These are phyloP conservation scores for Acipenser ruthenus DNA, from an alignment of 2,797 vertebrate genomes.

Conservation along the genomic window DNA sequence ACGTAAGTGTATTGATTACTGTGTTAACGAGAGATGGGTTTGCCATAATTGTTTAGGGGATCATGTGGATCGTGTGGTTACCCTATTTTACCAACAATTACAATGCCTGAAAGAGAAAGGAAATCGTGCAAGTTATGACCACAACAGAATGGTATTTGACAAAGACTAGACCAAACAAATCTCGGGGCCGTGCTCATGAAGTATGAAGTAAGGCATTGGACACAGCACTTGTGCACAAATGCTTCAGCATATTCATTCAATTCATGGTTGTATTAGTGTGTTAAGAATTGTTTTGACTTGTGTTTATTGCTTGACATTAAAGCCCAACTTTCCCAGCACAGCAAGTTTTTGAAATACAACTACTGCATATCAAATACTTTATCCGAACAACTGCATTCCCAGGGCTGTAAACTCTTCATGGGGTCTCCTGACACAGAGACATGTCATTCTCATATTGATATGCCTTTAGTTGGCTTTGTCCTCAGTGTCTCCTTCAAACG, in stretches of 20 bases:
- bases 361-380: not conserved
- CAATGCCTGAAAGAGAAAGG: not conserved
- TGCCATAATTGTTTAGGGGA: not conserved
- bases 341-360: not conserved
- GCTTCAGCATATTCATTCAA: no score
- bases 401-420: not conserved
- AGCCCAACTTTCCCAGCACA: not conserved
- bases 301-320: not conserved
- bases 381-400: not conserved
- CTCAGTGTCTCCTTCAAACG: not conserved
- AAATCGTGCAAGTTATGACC: no score
- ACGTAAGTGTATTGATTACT: constrained; percentile 4
- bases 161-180: no score
- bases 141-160: no score
- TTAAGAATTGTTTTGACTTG: not conserved
- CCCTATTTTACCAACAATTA: not conserved
- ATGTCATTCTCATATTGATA: fast-evolving
- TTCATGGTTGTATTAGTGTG: not conserved
- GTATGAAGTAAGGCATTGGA: no score
- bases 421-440: not conserved
- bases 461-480: fast-evolving
- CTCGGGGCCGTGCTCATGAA: no score
- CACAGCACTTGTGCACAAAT: no score
- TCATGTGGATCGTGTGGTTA: not conserved
- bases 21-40: not conserved